A percentile compares a stretch with the other conserved stretches of the same genome.
phyloP scores from a whole-genome alignment of 2,888 invertebrate genomes.

The Chelonus formosanus region DNA sequence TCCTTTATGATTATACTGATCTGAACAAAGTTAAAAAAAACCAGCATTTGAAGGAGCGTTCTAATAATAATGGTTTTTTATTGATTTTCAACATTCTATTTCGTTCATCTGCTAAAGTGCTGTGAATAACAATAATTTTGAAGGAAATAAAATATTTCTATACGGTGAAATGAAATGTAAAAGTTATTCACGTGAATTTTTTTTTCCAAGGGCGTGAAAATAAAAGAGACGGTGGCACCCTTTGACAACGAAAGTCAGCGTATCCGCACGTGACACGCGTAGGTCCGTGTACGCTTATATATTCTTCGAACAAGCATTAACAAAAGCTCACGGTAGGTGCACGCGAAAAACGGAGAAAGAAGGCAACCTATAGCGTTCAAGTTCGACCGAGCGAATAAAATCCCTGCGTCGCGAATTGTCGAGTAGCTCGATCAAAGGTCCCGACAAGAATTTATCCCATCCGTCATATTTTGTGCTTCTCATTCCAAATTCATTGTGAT shows the following conservation, averaged over 20 bases:
- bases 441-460: constrained; percentile 32
- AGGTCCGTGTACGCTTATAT: constrained; percentile 28
- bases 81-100: no score
- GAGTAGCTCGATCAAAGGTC: constrained; percentile 45
- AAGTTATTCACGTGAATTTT: neutral
- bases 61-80: no score
- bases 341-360: constrained; percentile 11
- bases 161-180: neutral
- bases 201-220: constrained; percentile 13
- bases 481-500: neutral
- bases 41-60: no score
- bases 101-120: no score
- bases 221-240: constrained; percentile 13
- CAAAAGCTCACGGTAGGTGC: constrained; percentile 1
- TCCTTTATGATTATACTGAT: no score
- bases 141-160: neutral
- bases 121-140: neutral
- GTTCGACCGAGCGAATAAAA: constrained; percentile 43
- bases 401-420: constrained; percentile 43
- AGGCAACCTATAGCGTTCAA: constrained; percentile 38
- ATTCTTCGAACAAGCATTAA: constrained; percentile 32
- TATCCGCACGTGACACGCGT: constrained; percentile 34
- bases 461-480: constrained; percentile 16
- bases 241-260: constrained; percentile 14
- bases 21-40: no score